Conservation (phyloP, 2,888 invertebrate species). For the Spisula solida region DNA sequence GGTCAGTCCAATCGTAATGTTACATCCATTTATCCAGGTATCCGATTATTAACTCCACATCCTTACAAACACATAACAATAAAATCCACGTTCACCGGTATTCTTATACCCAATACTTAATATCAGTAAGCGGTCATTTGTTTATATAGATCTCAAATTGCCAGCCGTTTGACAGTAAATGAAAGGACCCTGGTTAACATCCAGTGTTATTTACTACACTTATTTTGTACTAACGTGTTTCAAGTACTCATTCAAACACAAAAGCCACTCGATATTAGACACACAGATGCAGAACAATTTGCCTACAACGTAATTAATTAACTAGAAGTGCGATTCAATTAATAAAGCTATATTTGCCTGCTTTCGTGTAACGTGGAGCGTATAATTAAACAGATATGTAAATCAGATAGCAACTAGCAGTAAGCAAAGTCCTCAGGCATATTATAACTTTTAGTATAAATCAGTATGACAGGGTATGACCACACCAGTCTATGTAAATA, state of each 20-base stretch:
- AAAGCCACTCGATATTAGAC: neutral
- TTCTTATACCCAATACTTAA: neutral
- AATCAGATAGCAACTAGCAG: neutral
- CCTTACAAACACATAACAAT: neutral
- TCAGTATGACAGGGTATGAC: conserved; percentile 14
- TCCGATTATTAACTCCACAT: neutral
- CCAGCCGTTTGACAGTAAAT: neutral
- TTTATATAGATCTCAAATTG: neutral
- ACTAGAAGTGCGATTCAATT: conserved; percentile 20
- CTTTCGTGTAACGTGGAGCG: conserved; percentile 4
- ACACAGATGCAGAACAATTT: neutral
- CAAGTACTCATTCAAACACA: neutral
- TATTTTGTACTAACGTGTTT: neutral
- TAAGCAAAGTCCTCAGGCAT: neutral
- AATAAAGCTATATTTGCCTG: neutral
- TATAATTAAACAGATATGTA: conserved; percentile 8
- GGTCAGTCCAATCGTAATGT: neutral
- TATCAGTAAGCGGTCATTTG: neutral
- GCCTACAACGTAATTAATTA: conserved; percentile 18
- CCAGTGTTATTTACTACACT: neutral
- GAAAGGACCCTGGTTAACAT: neutral
- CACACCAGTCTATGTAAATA: neutral
- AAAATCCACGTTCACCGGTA: neutral
- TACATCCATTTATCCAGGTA: neutral
- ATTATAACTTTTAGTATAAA: neutral